These are phyloP conservation scores for Palythoa heliodiscus DNA, from an alignment of 92 coral and sea anemone species.

Conservation along the genomic window DNA sequence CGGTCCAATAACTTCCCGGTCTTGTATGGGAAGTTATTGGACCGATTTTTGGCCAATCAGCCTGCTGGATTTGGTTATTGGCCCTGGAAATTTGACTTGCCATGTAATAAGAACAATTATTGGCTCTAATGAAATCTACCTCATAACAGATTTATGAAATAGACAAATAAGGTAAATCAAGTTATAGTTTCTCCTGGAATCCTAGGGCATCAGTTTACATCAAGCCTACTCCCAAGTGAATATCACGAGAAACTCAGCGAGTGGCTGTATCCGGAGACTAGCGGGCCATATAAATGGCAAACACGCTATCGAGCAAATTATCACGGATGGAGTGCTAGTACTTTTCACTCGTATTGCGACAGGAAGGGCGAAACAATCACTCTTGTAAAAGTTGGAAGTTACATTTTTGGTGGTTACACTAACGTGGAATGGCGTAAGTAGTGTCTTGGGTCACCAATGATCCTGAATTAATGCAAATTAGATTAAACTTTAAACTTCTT, in stretches of 20 bases:
- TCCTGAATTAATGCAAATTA: too few species aligned
- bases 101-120: too few species aligned
- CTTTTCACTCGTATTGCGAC: conserved; percentile 28
- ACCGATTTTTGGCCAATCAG: too few species aligned
- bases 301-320: not conserved
- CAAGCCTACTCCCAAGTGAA: not conserved
- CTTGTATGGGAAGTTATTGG: too few species aligned
- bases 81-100: too few species aligned
- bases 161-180: too few species aligned
- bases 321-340: not conserved
- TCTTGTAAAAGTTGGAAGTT: conserved; percentile 16
- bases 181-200: not conserved
- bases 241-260: not conserved
- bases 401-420: conserved; percentile 43
- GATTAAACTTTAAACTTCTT: too few species aligned
- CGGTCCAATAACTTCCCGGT: too few species aligned
- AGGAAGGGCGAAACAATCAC: conserved; percentile 34
- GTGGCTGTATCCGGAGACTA: not conserved
- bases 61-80: too few species aligned
- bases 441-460: not conserved
- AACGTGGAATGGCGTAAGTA: conserved; percentile 30
- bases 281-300: not conserved
- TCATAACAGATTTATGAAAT: too few species aligned
- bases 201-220: not conserved
- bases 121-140: too few species aligned